Conservation (phyloP, 2,113 vertebrate genomes). For the Lynx canadensis region DNA sequence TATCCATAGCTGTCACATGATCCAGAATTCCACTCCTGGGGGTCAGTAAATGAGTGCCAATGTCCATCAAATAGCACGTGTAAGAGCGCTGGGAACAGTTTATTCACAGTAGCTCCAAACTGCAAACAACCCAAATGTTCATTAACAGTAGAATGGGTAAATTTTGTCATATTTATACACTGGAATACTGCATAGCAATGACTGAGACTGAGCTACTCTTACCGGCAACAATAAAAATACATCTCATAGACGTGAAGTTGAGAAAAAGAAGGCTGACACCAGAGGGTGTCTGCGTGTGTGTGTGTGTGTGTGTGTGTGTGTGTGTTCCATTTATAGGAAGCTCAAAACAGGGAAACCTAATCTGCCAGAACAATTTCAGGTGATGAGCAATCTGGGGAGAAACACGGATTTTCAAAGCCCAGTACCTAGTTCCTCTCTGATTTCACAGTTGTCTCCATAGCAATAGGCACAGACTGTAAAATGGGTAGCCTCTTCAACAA, state of each 20-base stretch:
- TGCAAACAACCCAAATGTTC: background rate
- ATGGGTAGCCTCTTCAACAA: background rate
- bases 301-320: background rate
- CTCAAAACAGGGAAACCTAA: slow-evolving; percentile 49
- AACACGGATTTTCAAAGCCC: slow-evolving; percentile 63
- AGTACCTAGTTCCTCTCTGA: background rate
- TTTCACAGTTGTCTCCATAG: background rate
- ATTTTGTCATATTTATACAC: background rate
- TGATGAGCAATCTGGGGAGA: slow-evolving; percentile 55
- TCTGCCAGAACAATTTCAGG: slow-evolving; percentile 58
- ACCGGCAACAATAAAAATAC: background rate
- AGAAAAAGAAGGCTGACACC: background rate
- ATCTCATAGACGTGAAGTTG: background rate
- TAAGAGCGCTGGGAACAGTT: background rate
- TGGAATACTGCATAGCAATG: background rate
- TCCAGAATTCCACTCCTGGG: background rate
- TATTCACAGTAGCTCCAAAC: background rate
- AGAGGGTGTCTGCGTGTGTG: background rate
- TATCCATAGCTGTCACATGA: background rate
- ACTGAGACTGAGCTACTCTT: background rate
- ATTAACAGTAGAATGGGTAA: background rate
- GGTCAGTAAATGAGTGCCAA: background rate
- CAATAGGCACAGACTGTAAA: background rate
- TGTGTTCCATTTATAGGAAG: background rate
- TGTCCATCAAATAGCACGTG: background rate